Base-by-base conservation (phyloP, 2,797 vertebrate genomes). In the Paratrypauchen microcephalus region DNA sequence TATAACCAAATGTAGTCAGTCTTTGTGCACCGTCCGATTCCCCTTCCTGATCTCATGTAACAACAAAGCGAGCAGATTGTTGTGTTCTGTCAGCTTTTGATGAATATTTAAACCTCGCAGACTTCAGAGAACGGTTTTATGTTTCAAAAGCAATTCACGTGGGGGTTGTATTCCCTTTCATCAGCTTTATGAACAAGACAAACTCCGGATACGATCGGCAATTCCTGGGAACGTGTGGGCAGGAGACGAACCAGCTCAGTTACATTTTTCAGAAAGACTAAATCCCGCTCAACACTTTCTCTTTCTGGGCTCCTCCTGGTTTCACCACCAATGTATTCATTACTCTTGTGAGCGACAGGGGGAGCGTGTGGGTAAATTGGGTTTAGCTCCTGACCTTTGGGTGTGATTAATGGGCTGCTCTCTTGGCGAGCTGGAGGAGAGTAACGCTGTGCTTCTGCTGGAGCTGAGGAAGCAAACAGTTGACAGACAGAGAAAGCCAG, bases 311-410 rank as follows among this genome's bases (percentile, higher is more conserved):
- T 84, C 75, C 72, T 86, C 72, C 75, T 75, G 66, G 64, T 83
- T 61, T 76, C 21, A 16, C 83, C 79, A 81, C 84, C 86, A 87
- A 88, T 81, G 81, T 89, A 88, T 92, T 91, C 86, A 90, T 92
- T 92, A 90, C 88, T 90, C 84, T 85, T 89, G 89, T 85, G 91
- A 88, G 87, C 70, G 86, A 90, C 89, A 89, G 79, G 80, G 80
- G 79, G 88, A 87, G 86, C 82, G 77, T 78, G 78, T 71, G 83
- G 90, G 83, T 88, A 93, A 93, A 93, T 92, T 91, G 91, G 89
- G 87, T 93, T 93, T 92, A 91, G 90, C 88, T 87, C 78, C 80
- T 92, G 92, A 93, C 92, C 92, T 93, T 93, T 92, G 73, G 81
- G 82, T 88, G 89, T 94, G 93, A 94, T 93, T 91, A 93, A 94